Evolutionary conservation across 2,888 invertebrate genomes (phyloP).

Genomic region (Steinernema scapterisci): DNA sequence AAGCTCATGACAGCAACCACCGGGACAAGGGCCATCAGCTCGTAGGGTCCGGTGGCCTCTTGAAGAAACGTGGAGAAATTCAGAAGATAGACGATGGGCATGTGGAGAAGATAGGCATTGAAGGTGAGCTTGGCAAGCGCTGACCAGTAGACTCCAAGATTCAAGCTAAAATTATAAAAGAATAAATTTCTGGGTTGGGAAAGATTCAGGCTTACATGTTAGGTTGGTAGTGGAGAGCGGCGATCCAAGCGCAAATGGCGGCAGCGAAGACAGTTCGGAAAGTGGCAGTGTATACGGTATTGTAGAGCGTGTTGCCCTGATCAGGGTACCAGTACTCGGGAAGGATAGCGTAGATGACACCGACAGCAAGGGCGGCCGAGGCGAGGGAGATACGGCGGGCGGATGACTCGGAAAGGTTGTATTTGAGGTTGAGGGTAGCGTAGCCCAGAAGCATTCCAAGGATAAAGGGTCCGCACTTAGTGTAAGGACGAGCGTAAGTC

Average conservation of each 20-base stretch:
- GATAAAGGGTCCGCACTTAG: constrained; percentile 65
- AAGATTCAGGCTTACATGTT: constrained; percentile 34
- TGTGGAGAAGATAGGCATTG: constrained; percentile 63
- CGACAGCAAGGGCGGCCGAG: constrained; percentile 43
- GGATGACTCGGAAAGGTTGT: neutral
- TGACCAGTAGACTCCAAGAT: constrained; percentile 44
- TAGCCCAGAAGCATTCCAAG: constrained; percentile 60
- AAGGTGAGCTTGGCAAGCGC: constrained; percentile 60
- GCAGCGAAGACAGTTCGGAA: constrained; percentile 62
- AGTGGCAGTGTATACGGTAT: constrained; percentile 61
- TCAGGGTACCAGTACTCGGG: constrained; percentile 64
- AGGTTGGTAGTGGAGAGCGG: constrained; percentile 42
- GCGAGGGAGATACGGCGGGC: constrained; percentile 34
- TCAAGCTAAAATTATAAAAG: neutral
- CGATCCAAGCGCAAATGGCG: constrained; percentile 55
- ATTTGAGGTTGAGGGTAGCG: constrained; percentile 33
- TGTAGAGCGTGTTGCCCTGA: constrained; percentile 58
- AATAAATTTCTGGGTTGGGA: neutral
- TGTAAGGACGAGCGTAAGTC: constrained; percentile 63
- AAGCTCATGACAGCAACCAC: constrained; percentile 56
- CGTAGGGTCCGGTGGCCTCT: constrained; percentile 52
- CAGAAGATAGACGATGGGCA: constrained; percentile 65
- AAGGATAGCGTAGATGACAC: constrained; percentile 62
- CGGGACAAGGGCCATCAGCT: constrained; percentile 56
- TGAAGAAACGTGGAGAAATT: constrained; percentile 53